Evolutionary conservation across 2,113 vertebrate genomes (phyloP).

Genomic region (Dicentrarchus labrax): DNA sequence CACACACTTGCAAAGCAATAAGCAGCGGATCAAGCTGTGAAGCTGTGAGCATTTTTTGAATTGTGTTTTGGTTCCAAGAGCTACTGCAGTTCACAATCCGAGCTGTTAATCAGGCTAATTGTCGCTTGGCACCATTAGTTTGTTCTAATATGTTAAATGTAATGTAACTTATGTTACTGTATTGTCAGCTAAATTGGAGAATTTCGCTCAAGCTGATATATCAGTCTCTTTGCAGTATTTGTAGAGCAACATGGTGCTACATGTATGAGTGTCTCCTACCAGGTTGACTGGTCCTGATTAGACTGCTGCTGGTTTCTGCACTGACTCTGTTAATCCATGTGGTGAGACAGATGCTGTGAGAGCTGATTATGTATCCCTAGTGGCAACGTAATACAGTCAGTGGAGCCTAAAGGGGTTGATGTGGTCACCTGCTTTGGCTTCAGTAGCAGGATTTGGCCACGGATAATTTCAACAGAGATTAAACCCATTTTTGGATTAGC

Average conservation of each 20-base stretch:
- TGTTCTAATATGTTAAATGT: not conserved
- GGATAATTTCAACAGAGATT: constrained; percentile 46
- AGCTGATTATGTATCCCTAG: constrained; percentile 64
- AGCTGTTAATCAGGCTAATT: constrained; percentile 17
- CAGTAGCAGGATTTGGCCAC: constrained; percentile 44
- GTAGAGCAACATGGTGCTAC: constrained; percentile 4
- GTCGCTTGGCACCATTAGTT: not conserved
- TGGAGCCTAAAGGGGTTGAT: constrained; percentile 51
- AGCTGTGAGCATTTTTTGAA: constrained; percentile 3
- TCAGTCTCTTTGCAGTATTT: not conserved
- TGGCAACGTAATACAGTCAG: constrained; percentile 49
- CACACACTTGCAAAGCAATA: not conserved
- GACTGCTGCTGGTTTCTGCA: constrained; percentile 45
- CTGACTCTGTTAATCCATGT: constrained; percentile 63
- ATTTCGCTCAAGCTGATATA: not conserved
- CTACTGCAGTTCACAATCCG: constrained; percentile 9
- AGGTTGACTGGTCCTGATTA: constrained; percentile 32
- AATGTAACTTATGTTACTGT: not conserved
- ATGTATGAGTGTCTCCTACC: constrained; percentile 8
- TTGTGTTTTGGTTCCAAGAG: constrained; percentile 16
- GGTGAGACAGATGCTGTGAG: constrained; percentile 60
- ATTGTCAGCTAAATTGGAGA: not conserved
- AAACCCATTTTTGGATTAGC: constrained; percentile 53
- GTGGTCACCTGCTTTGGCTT: constrained; percentile 53
- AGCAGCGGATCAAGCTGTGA: constrained; percentile 4